Base-by-base conservation (phyloP, 2,888 invertebrate genomes). In the Euzetes globulus region DNA sequence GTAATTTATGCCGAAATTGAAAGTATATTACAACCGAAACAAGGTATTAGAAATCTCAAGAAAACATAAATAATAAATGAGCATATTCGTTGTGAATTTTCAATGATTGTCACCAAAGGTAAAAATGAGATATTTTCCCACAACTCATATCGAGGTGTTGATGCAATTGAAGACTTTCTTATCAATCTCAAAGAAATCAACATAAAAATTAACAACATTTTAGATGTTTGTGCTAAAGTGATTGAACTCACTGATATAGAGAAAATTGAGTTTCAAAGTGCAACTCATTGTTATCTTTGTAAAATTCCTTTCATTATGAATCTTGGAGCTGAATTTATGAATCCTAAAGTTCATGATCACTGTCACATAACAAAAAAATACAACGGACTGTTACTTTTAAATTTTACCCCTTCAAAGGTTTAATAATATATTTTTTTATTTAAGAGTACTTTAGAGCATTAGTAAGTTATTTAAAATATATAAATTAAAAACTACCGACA, bases 381-480 rank as follows among this genome's bases (percentile, higher is more conserved):
- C 33, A 11, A 33, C 3, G 63, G 63, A 15, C 11, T 33, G 11
- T 29, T 33, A 7, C 63, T 29, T 63, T 9, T 63, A 6, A 27
- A 19, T 29, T 63, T 29, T 33, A 11, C 27, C 5, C 3, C 33
- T 11, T 29, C 71, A 15, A 71, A 71, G 11, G 1, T 5, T 13
- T n/a, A n/a, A 71, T 71, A 15, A 41, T 45, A 9, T 2, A 29
- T 9, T 9, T 27, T 41, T 47, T 72, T 68, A 72, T 68, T 17
- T 60, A 27, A 50, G 15, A n/a, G 80, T 73, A 63, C 78, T 55
- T 75, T 81, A 65, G 80, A 81, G 76, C 80, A n/a, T n/a, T n/a
- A n/a, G n/a, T n/a, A n/a, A n/a, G n/a, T n/a, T n/a, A n/a, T n/a
- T n/a, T n/a, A n/a, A n/a, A n/a, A n/a, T n/a, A n/a, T n/a, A n/a